Evolutionary conservation across 2,113 vertebrate species (phyloP).

Genomic region (Phalacrocorax carbo): DNA sequence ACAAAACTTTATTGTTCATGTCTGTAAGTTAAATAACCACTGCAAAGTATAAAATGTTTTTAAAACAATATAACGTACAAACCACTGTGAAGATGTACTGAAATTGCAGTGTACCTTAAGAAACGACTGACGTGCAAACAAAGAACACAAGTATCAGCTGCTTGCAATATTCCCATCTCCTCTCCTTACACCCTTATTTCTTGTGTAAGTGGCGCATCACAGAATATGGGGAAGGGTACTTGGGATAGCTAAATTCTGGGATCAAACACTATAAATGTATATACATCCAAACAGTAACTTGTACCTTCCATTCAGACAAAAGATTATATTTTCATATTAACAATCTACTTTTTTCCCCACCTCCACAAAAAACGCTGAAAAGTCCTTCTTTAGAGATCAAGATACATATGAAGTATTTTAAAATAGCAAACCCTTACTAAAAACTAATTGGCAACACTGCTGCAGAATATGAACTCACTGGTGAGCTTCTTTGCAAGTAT

Average conservation of each 20-base stretch:
- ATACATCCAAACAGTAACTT: neutral
- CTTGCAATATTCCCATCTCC: neutral
- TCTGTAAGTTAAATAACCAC: slow-evolving; percentile 20
- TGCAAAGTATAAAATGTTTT: neutral
- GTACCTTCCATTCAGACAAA: neutral
- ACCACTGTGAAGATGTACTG: neutral
- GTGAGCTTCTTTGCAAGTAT: neutral
- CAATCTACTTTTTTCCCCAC: neutral
- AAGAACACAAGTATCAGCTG: neutral
- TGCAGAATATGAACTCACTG: neutral
- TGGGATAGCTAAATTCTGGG: neutral
- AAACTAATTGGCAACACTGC: neutral
- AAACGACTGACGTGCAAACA: neutral
- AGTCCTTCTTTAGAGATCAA: neutral
- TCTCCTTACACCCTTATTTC: neutral
- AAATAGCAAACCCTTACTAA: neutral
- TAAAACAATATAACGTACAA: neutral
- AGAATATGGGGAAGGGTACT: neutral
- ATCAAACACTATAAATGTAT: neutral
- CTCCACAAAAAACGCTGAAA: neutral
- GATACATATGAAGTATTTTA: neutral
- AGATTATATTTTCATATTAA: neutral
- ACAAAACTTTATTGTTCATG: slow-evolving; percentile 8
- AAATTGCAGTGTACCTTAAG: neutral
- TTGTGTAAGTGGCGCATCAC: neutral